These are phyloP conservation scores for Camelus dromedarius DNA, from an alignment of 2,113 vertebrate genomes.

Conservation along the genomic window DNA sequence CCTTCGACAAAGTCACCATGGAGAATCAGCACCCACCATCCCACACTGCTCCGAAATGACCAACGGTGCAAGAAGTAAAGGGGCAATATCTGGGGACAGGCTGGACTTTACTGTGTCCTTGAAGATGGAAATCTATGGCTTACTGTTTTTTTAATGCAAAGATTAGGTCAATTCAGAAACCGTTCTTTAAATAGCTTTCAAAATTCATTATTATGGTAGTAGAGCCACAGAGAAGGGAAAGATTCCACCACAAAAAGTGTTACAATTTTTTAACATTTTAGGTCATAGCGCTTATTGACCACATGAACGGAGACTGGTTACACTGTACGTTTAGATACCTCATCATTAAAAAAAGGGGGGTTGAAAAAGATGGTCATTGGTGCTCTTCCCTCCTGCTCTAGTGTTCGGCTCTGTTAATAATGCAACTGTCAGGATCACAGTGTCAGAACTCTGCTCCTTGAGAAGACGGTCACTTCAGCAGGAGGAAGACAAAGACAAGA, in stretches of 20 bases:
- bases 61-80: background rate
- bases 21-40: background rate
- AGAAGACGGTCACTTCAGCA: background rate
- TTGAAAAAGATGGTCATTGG: background rate
- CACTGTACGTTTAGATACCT: background rate
- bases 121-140: background rate
- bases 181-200: conserved; percentile 33
- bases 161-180: conserved; percentile 8
- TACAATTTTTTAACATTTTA: background rate
- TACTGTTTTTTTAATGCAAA: background rate
- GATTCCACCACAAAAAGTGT: background rate
- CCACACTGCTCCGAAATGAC: background rate
- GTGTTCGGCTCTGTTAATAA: background rate
- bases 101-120: background rate
- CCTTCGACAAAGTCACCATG: background rate
- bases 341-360: background rate
- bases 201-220: conserved; percentile 18
- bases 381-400: background rate
- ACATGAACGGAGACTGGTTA: background rate
- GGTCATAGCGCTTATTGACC: background rate
- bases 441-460: background rate
- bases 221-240: background rate
- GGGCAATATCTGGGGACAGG: background rate
- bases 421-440: background rate
- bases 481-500: too few relatives aligned